Evolutionary conservation across 2,888 invertebrate species (phyloP).

Genomic region (Cerceris rybyensis): DNA sequence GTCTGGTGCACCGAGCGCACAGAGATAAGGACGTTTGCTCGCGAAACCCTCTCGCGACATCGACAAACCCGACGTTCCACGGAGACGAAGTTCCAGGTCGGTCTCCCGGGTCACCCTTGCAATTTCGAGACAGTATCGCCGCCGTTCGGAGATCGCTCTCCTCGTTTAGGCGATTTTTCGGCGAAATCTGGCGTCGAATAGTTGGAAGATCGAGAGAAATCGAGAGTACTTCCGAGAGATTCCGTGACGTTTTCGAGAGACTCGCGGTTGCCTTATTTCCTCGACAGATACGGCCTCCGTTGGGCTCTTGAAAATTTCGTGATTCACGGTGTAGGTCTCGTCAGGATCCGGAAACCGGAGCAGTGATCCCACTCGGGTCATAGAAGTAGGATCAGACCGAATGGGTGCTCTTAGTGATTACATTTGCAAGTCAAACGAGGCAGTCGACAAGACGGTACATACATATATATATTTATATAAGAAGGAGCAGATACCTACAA

Average conservation of each 20-base stretch:
- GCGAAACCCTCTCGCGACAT: conserved; percentile 63
- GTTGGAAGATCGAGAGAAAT: background rate
- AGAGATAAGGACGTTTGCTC: conserved; percentile 64
- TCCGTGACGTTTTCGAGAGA: background rate
- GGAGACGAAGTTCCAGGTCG: conserved; percentile 28
- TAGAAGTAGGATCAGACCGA: conserved; percentile 63
- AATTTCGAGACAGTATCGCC: background rate
- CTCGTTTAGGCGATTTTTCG: background rate
- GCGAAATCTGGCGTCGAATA: too few relatives aligned
- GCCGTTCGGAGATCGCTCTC: background rate
- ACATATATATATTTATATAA: conserved; percentile 29
- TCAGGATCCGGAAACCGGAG: conserved; percentile 52
- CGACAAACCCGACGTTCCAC: conserved; percentile 56
- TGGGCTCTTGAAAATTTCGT: conserved; percentile 2
- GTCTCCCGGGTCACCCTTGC: conserved; percentile 13
- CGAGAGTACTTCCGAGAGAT: background rate
- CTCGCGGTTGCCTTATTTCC: background rate
- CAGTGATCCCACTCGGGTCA: conserved; percentile 52
- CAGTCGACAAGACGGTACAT: conserved; percentile 66
- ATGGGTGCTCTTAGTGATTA: conserved; percentile 78
- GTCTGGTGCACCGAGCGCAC: conserved; percentile 40
- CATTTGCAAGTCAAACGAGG: conserved; percentile 79
- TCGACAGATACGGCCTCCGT: background rate
- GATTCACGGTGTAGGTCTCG: conserved; percentile 42
- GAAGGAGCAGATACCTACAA: background rate